Evolutionary conservation across 1,140 invertebrate species (phyloP), one percentile per base, ranked within the genome.

Genomic region (Armadillidium nasatum): DNA sequence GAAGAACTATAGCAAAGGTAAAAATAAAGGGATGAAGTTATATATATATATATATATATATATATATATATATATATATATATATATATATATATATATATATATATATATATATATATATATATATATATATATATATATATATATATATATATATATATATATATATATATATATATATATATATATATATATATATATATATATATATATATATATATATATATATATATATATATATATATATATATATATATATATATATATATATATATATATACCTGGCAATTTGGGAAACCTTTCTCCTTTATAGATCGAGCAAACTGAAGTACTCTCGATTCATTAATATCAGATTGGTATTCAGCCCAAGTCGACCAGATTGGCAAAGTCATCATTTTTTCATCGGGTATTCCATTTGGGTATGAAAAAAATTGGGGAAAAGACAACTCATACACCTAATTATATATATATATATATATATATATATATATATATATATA

Each of bases 321-420:
- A 83, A 91, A 96, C 7, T 90, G 83, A 2, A 89, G 77, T 0
- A 95, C 88, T 19, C 88, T 87, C 0, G 82, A 79, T 68, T 93
- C 89, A 81, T 89, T 89, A 0, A 97, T 90, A 19, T 83, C 76
- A 68, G 82, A 84, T 43, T 92, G 90, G 83, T 91, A 94, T 81
- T 90, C 88, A 0, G 91, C 91, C 94, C 94, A 96, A 0, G 94
- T 97, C 0, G 93, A 95, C 94, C 94, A 97, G 73, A 96, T 91
- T 0, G 94, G 94, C 83, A 91, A 85, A 11, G 83, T 84, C 9
- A 94, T 87, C 88, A 95, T 91, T 46, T 85, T 85, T 73, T 89
- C 85, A 81, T 94, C 90, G 0, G 94, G 94, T 72, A 88, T 85
- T 0, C 85, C 88, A 1, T 78, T 85, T 0, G 92, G 92, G 81